A percentile compares a stretch with the other conserved stretches of the same genome.
Conservation (phyloP, 92 coral and sea anemone species). For the Paramuricea clavata region DNA sequence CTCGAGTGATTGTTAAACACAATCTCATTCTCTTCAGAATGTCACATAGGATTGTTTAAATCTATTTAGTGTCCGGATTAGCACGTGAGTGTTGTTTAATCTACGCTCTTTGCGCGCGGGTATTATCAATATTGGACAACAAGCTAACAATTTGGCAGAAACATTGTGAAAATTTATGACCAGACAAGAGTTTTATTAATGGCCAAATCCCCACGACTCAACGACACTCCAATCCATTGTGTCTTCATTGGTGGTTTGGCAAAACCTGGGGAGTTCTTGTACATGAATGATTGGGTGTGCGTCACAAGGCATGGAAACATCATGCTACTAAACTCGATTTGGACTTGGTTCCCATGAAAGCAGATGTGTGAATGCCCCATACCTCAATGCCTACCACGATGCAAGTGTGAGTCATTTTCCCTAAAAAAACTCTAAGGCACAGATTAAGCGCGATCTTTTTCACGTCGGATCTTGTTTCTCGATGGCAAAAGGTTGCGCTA, state of each 20-base stretch:
- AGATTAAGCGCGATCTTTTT: neutral
- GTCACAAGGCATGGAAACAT: too few species aligned
- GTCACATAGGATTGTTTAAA: neutral
- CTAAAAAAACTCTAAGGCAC: slow-evolving; percentile 1
- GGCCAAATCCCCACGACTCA: too few species aligned
- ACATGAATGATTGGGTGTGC: too few species aligned
- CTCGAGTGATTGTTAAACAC: neutral
- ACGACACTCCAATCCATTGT: too few species aligned
- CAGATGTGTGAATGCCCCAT: slow-evolving; percentile 10
- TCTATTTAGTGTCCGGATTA: slow-evolving; percentile 21
- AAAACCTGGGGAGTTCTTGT: too few species aligned
- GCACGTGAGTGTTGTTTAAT: slow-evolving; percentile 24
- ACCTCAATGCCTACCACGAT: neutral
- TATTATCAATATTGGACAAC: neutral
- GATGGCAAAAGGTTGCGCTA: neutral
- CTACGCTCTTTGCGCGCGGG: neutral
- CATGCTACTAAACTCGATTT: neutral
- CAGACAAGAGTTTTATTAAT: too few species aligned
- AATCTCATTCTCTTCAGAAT: slow-evolving; percentile 15
- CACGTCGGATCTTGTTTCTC: neutral
- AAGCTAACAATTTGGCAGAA: too few species aligned
- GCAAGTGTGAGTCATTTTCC: slow-evolving; percentile 28
- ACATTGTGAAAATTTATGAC: too few species aligned
- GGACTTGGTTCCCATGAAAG: neutral
- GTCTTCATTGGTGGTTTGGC: too few species aligned